phyloP scores from a whole-genome alignment of 2,113 vertebrate genomes.

The Lepus timidus region DNA sequence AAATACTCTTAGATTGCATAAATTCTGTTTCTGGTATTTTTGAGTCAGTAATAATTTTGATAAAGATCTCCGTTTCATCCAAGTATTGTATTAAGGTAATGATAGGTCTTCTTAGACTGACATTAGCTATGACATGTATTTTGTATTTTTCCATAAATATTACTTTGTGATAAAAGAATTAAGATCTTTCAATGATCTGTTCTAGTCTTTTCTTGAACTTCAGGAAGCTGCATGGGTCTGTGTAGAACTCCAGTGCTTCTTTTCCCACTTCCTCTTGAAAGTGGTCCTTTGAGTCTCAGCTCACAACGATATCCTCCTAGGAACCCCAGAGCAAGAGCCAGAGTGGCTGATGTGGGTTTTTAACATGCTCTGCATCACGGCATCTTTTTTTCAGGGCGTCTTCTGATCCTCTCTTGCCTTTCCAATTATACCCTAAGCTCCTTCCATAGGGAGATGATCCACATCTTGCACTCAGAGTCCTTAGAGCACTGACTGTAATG shows the following conservation, averaged over 20 bases:
- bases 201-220: neutral
- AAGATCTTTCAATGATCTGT: neutral
- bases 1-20: neutral
- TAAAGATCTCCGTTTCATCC: neutral
- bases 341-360: neutral
- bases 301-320: too few relatives aligned
- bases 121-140: neutral
- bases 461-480: neutral
- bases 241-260: rapidly evolving
- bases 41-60: slow-evolving; percentile 17
- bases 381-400: neutral
- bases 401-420: neutral
- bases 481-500: neutral
- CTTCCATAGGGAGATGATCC: neutral
- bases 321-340: neutral
- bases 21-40: neutral
- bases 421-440: neutral
- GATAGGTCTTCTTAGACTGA: neutral
- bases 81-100: neutral
- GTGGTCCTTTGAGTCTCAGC: neutral
- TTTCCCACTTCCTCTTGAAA: neutral
- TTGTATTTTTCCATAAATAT: neutral
- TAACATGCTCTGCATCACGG: neutral
- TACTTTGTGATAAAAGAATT: neutral
- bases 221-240: too few relatives aligned